A percentile compares a stretch with the other conserved stretches of the same genome.
These are phyloP conservation scores for Apis florea DNA, from an alignment of 1,140 invertebrate species.

Conservation along the genomic window DNA sequence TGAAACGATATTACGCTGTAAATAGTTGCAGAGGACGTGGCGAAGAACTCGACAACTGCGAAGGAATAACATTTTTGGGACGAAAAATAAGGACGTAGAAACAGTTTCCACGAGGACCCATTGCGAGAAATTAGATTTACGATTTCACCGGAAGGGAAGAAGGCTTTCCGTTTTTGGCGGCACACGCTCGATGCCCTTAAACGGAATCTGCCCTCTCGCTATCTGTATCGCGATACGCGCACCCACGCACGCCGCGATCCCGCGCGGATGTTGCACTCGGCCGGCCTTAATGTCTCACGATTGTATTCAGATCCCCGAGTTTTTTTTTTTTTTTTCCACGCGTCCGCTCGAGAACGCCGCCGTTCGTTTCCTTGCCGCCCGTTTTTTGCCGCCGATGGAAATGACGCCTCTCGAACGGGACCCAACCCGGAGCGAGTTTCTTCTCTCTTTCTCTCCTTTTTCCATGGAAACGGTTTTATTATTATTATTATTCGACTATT, in stretches of 20 bases:
- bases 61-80: too few relatives aligned
- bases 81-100: conserved; percentile 1
- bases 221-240: conserved; percentile 55
- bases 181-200: conserved; percentile 56
- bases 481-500: too few relatives aligned
- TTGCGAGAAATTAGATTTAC: conserved; percentile 55
- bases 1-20: too few relatives aligned
- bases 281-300: conserved; percentile 53
- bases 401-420: background rate
- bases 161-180: conserved; percentile 61
- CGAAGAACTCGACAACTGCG: too few relatives aligned
- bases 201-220: too few relatives aligned
- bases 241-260: conserved; percentile 37
- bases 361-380: conserved; percentile 36
- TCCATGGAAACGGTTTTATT: too few relatives aligned
- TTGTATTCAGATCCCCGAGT: conserved; percentile 60
- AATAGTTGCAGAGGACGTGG: too few relatives aligned
- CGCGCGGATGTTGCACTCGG: conserved; percentile 35
- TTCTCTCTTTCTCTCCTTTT: too few relatives aligned
- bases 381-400: conserved; percentile 24
- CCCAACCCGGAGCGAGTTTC: too few relatives aligned
- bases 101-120: conserved; percentile 25
- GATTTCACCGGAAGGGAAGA: conserved; percentile 62
- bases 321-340: conserved; percentile 53
- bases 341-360: background rate